Percentiles rank a stretch among this genome's conserved stretches.
These are phyloP conservation scores for Spilosoma lubricipeda DNA, from an alignment of 2,888 invertebrate species.

Conservation along the genomic window DNA sequence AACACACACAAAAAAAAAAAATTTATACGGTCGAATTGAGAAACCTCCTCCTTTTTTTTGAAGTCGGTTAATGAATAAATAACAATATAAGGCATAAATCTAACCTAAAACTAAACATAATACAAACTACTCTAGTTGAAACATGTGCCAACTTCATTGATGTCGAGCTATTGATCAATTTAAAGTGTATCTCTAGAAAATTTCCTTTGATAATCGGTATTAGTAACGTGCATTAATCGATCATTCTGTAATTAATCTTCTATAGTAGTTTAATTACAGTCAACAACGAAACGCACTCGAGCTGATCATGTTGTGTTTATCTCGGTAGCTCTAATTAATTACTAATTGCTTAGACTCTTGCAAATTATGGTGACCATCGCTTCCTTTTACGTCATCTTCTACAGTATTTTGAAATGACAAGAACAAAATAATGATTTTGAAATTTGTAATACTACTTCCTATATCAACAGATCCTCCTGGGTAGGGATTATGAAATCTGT, in stretches of 20 bases:
- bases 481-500: too few species aligned
- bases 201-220: not conserved
- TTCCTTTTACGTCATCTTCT: slow-evolving; percentile 35
- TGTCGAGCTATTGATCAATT: not conserved
- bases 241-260: slow-evolving; percentile 48
- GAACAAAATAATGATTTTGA: not conserved
- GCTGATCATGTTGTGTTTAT: slow-evolving; percentile 43
- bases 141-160: not conserved
- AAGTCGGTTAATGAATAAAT: too few species aligned
- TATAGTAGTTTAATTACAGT: slow-evolving; percentile 40
- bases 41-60: too few species aligned
- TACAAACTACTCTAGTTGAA: not conserved
- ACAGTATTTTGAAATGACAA: not conserved
- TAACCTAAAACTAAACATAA: not conserved
- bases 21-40: too few species aligned
- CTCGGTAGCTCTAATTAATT: slow-evolving; percentile 43
- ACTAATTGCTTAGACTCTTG: slow-evolving; percentile 40
- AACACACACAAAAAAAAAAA: too few species aligned
- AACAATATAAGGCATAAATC: too few species aligned
- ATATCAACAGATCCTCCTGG: not conserved
- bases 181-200: slow-evolving; percentile 1
- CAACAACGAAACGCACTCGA: slow-evolving; percentile 56
- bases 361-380: slow-evolving; percentile 29
- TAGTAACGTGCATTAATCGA: slow-evolving; percentile 39
- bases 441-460: not conserved